These are phyloP conservation scores for Lasioglossum oenotherae DNA, from an alignment of 2,888 invertebrate genomes.

Conservation along the genomic window DNA sequence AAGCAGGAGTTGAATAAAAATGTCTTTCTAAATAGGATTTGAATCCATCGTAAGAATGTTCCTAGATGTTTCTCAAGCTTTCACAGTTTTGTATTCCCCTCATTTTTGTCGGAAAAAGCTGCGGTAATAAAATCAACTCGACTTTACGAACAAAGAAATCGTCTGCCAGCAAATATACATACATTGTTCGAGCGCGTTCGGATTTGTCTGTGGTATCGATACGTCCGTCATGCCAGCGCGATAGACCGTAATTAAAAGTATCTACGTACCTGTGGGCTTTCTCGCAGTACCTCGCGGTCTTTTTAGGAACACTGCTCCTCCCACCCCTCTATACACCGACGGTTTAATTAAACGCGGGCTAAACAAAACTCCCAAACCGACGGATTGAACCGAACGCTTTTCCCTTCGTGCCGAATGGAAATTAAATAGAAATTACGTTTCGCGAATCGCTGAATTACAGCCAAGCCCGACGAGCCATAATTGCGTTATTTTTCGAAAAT, in stretches of 20 bases:
- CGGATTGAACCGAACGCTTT: neutral
- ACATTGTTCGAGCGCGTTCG: constrained; percentile 26
- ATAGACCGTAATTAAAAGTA: constrained; percentile 25
- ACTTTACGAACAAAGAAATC: neutral
- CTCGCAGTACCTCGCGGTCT: neutral
- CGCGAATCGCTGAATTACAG: neutral
- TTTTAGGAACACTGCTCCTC: neutral
- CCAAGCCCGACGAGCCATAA: neutral
- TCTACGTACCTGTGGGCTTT: neutral
- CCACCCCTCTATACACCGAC: neutral
- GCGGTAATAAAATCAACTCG: no score
- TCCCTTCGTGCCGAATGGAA: neutral
- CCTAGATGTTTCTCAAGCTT: no score
- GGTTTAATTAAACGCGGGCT: neutral
- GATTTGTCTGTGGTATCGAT: constrained; percentile 40
- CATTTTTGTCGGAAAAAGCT: no score
- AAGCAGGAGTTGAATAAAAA: no score
- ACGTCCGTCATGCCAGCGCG: constrained; percentile 48
- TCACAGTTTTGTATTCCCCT: no score
- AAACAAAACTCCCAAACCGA: neutral
- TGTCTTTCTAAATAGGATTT: no score
- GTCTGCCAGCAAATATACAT: neutral
- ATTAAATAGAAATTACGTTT: constrained; percentile 7
- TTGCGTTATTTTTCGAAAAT: neutral
- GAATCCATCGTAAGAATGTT: no score